These are phyloP conservation scores for Beris chalybata DNA, from an alignment of 2,888 invertebrate species.

Conservation along the genomic window DNA sequence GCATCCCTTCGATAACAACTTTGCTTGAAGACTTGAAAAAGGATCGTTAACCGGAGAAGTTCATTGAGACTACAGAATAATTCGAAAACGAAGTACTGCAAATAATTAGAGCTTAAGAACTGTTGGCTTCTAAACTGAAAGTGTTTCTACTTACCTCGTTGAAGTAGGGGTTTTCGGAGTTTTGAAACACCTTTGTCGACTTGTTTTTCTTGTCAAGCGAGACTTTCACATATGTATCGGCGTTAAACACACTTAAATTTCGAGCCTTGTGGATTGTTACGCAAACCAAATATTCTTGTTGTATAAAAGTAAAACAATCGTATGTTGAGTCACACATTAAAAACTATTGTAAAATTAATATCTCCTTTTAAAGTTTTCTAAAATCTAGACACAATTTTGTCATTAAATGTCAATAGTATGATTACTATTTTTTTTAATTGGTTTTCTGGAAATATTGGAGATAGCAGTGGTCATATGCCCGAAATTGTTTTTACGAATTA, in stretches of 20 bases:
- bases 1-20: slow-evolving; percentile 57
- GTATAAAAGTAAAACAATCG: slow-evolving; percentile 50
- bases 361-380: too few species aligned
- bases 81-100: slow-evolving; percentile 71
- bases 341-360: too few species aligned
- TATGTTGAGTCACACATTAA: slow-evolving; percentile 43
- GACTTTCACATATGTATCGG: slow-evolving; percentile 65
- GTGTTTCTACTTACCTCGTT: slow-evolving; percentile 62
- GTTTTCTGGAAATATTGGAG: too few species aligned
- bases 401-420: too few species aligned
- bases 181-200: slow-evolving; percentile 61
- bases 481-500: too few species aligned
- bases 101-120: slow-evolving; percentile 9
- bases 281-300: slow-evolving; percentile 62
- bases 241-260: slow-evolving; percentile 59
- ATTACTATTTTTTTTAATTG: too few species aligned
- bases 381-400: too few species aligned
- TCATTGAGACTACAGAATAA: slow-evolving; percentile 61
- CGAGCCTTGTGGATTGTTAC: slow-evolving; percentile 69
- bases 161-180: slow-evolving; percentile 66
- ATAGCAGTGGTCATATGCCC: too few species aligned
- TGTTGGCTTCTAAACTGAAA: not conserved
- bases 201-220: slow-evolving; percentile 65
- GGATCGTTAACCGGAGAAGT: slow-evolving; percentile 62
- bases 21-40: slow-evolving; percentile 62